A percentile compares a stretch with the other conserved stretches of the same genome.
These are phyloP conservation scores for Euschistus heros DNA, from an alignment of 1,140 invertebrate genomes.

Conservation along the genomic window DNA sequence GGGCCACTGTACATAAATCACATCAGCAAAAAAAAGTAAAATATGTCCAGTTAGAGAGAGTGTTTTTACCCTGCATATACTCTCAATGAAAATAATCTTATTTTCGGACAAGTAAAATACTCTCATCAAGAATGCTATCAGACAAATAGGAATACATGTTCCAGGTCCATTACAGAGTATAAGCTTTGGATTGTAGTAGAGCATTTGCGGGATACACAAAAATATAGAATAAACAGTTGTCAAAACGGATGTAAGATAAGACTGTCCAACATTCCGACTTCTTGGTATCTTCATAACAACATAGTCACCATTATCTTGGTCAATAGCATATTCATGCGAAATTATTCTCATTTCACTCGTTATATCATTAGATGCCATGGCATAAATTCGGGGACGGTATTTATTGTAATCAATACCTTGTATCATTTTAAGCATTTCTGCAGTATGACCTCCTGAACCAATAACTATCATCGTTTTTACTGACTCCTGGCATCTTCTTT, in stretches of 20 bases:
- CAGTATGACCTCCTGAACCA: constrained; percentile 70
- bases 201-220: constrained; percentile 56
- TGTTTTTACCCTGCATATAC: constrained; percentile 80
- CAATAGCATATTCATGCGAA: constrained; percentile 6
- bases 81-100: constrained; percentile 85
- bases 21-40: constrained; percentile 68
- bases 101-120: constrained; percentile 51
- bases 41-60: constrained; percentile 83
- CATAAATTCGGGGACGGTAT: constrained; percentile 61
- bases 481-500: not conserved
- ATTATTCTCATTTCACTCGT: constrained; percentile 45
- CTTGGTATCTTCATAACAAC: constrained; percentile 56
- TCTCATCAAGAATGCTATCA: constrained; percentile 56
- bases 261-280: constrained; percentile 79
- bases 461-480: constrained; percentile 44
- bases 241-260: constrained; percentile 64
- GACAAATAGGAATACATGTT: constrained; percentile 81
- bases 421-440: constrained; percentile 71
- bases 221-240: constrained; percentile 63
- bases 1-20: constrained; percentile 87
- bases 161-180: constrained; percentile 91
- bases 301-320: constrained; percentile 35
- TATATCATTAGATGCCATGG: constrained; percentile 66
- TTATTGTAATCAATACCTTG: constrained; percentile 44
- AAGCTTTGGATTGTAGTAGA: constrained; percentile 58